Conservation (phyloP, 2,113 vertebrate genomes). For the Manacus vitellinus region DNA sequence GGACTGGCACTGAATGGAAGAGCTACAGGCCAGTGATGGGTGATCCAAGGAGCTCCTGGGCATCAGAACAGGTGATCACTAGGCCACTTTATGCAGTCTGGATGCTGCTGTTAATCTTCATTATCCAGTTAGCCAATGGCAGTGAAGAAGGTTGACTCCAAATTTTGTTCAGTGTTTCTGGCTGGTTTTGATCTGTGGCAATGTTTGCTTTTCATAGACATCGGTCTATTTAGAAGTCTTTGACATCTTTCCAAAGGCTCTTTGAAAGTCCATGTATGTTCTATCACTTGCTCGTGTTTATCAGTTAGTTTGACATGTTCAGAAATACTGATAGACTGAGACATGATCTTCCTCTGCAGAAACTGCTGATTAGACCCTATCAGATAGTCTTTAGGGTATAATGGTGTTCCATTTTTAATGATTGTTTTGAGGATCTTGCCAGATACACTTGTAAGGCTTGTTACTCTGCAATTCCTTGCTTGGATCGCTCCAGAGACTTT, state of each 20-base stretch:
- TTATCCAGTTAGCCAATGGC: neutral
- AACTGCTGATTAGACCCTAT: slow-evolving; percentile 39
- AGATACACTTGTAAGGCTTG: slow-evolving; percentile 28
- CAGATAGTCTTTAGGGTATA: slow-evolving; percentile 20
- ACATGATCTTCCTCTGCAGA: slow-evolving; percentile 32
- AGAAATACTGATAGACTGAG: slow-evolving; percentile 11
- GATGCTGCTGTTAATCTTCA: neutral
- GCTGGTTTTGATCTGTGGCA: neutral
- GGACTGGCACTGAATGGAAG: neutral
- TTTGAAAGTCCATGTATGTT: neutral
- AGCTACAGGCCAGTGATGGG: neutral
- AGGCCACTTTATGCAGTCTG: neutral
- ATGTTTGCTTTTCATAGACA: neutral
- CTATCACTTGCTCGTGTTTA: neutral
- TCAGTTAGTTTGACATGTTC: slow-evolving; percentile 21
- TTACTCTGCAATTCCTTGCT: neutral
- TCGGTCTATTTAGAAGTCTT: neutral
- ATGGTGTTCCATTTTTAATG: slow-evolving; percentile 51
- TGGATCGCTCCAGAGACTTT: neutral
- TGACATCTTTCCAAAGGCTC: neutral
- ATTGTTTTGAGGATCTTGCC: slow-evolving; percentile 11
- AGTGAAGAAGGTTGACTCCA: neutral
- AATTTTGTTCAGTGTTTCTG: neutral
- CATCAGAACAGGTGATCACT: neutral
- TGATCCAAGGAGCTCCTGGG: neutral